phyloP scores from a whole-genome alignment of 2,888 invertebrate species.

The Aphidoletes aphidimyza region DNA sequence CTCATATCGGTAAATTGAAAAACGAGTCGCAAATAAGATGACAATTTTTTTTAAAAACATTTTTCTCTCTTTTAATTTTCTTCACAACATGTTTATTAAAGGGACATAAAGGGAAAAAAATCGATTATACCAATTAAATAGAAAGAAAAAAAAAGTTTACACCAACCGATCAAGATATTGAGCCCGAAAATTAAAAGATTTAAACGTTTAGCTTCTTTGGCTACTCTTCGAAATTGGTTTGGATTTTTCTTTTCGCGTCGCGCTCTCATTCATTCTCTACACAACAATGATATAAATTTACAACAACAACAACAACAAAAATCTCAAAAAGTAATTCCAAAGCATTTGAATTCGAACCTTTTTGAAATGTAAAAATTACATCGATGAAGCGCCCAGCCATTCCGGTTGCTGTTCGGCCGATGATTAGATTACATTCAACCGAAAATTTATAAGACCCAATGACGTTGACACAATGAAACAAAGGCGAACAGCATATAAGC shows the following conservation, averaged over 20 bases:
- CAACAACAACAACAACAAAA: too few species aligned
- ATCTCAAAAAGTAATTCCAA: too few species aligned
- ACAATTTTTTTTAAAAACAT: conserved; percentile 38
- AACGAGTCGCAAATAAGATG: conserved; percentile 6
- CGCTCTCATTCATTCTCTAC: background rate
- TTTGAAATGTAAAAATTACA: background rate
- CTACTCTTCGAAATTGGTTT: background rate
- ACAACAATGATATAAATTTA: too few species aligned
- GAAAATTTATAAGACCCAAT: background rate
- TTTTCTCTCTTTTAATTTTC: background rate
- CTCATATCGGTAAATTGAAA: conserved; percentile 44
- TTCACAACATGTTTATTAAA: background rate
- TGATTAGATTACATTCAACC: conserved; percentile 15
- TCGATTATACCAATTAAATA: background rate
- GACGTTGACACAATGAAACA: conserved; percentile 41
- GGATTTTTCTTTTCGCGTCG: background rate
- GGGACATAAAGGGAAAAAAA: background rate
- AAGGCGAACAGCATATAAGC: background rate
- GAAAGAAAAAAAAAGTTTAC: background rate
- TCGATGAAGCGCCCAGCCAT: background rate
- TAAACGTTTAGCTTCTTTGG: background rate
- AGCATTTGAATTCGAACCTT: background rate
- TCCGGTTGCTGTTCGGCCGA: background rate
- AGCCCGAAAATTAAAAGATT: background rate
- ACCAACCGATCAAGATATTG: background rate